Percentiles rank a stretch among this genome's conserved stretches.
These are phyloP conservation scores for Drepana falcataria DNA, from an alignment of 2,888 invertebrate species.

Conservation along the genomic window DNA sequence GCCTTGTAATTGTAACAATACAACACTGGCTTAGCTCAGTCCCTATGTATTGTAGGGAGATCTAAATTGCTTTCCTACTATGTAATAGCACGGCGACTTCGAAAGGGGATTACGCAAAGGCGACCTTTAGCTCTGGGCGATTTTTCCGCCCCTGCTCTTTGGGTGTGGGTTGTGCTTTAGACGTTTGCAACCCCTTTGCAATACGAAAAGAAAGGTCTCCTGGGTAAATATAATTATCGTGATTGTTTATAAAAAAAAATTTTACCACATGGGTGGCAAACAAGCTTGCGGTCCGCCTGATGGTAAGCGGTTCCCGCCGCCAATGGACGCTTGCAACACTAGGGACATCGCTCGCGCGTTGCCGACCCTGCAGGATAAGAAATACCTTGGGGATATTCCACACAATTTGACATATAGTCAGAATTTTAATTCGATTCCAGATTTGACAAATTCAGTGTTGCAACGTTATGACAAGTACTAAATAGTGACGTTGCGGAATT, in stretches of 20 bases:
- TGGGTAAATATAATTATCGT: conserved; percentile 6
- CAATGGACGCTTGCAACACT: too few species aligned
- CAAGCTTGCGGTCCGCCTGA: too few species aligned
- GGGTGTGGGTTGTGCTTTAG: conserved; percentile 23
- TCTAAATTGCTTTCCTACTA: conserved; percentile 48
- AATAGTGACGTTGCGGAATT: too few species aligned
- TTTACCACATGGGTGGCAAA: too few species aligned
- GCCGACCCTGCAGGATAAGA: too few species aligned
- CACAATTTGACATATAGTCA: too few species aligned
- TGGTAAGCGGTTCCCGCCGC: too few species aligned
- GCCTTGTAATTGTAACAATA: conserved; percentile 25
- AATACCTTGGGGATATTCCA: too few species aligned
- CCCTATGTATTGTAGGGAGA: conserved; percentile 26
- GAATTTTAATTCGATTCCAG: too few species aligned
- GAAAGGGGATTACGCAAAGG: conserved; percentile 45
- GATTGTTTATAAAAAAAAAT: conserved; percentile 1
- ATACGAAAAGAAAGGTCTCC: conserved; percentile 22
- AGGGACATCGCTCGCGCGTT: too few species aligned
- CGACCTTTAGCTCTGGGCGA: conserved; percentile 51
- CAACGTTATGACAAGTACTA: too few species aligned
- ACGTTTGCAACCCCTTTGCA: conserved; percentile 32
- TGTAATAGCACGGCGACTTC: conserved; percentile 29
- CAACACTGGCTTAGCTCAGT: conserved; percentile 22
- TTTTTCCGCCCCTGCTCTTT: conserved; percentile 42
- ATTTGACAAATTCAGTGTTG: too few species aligned